phyloP scores from a whole-genome alignment of 2,797 vertebrate genomes.

The Babyrousa celebensis region DNA sequence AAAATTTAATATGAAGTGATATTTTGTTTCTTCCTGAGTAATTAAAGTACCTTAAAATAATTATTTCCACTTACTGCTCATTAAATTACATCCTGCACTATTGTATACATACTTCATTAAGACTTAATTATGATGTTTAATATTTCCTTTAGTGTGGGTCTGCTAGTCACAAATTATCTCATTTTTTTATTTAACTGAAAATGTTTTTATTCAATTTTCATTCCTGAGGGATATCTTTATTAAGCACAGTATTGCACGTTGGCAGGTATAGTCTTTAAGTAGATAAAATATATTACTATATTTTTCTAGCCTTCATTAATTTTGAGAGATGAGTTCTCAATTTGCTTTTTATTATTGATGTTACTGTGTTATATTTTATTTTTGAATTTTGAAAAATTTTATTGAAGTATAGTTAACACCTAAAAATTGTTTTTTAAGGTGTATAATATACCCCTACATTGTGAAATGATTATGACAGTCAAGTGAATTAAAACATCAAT shows the following conservation, averaged over 20 bases:
- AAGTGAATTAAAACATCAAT: neutral
- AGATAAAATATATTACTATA: neutral
- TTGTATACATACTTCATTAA: neutral
- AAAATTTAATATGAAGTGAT: neutral
- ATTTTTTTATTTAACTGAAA: neutral
- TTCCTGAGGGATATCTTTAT: neutral
- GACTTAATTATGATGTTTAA: neutral
- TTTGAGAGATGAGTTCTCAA: neutral
- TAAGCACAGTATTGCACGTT: neutral
- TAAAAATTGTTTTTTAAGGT: neutral
- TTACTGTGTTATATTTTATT: neutral
- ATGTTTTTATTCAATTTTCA: neutral
- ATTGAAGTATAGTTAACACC: neutral
- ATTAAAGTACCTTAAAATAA: neutral
- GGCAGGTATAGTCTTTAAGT: neutral
- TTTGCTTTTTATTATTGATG: neutral
- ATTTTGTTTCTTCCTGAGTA: neutral
- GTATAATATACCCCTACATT: neutral
- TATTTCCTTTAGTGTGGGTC: neutral
- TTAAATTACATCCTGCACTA: neutral
- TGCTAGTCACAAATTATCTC: neutral
- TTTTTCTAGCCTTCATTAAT: neutral
- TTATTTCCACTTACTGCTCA: neutral
- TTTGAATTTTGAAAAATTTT: neutral
- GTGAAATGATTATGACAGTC: neutral